Evolutionary conservation across 2,888 invertebrate genomes (phyloP).

Genomic region (Callyntrura sp.): DNA sequence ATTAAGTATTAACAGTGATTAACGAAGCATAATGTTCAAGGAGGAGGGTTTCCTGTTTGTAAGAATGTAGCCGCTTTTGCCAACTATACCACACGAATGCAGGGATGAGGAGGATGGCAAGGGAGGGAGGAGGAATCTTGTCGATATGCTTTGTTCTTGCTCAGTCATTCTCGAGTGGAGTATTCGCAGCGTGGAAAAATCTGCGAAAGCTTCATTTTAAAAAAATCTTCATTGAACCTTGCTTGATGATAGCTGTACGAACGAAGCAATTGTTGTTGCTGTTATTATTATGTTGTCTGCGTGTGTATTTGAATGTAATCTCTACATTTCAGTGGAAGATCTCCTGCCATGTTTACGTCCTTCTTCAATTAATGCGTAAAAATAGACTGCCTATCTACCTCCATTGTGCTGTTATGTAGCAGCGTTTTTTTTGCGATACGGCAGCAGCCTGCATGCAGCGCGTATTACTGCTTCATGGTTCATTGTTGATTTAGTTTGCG

Average conservation of each 20-base stretch:
- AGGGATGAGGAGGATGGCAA: slow-evolving; percentile 12
- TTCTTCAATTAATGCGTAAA: slow-evolving; percentile 19
- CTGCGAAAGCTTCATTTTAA: slow-evolving; percentile 16
- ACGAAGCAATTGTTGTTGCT: neutral
- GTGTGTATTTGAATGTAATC: neutral
- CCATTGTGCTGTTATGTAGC: neutral
- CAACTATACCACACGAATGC: neutral
- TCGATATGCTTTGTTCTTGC: slow-evolving; percentile 50
- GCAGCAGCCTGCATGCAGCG: neutral
- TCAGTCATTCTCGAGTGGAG: slow-evolving; percentile 37
- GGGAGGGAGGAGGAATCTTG: slow-evolving; percentile 20
- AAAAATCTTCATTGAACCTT: slow-evolving; percentile 40
- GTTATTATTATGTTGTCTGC: neutral
- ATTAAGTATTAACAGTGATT: neutral
- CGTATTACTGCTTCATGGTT: slow-evolving; percentile 45
- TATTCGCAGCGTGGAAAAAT: slow-evolving; percentile 3
- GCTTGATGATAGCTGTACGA: neutral
- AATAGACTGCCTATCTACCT: neutral
- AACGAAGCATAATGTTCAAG: neutral
- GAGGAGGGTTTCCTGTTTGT: neutral
- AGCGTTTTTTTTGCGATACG: neutral
- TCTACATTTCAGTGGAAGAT: neutral
- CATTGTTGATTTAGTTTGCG: slow-evolving; percentile 70
- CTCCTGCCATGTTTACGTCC: slow-evolving; percentile 10
- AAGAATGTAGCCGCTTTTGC: neutral